phyloP scores from a whole-genome alignment of 2,888 invertebrate genomes.

The Venusia cambrica region DNA sequence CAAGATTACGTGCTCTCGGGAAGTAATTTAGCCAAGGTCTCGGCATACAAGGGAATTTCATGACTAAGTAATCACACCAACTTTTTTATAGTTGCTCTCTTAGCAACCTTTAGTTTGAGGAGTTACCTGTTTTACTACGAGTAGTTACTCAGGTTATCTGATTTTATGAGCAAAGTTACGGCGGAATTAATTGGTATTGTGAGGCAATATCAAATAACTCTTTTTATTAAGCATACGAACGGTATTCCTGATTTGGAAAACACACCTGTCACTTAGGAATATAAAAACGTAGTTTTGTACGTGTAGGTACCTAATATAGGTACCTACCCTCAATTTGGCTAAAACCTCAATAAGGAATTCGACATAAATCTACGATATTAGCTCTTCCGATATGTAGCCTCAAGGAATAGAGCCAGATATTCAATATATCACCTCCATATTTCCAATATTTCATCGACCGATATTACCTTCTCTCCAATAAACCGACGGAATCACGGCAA shows the following conservation, averaged over 20 bases:
- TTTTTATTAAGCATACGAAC: too few species aligned
- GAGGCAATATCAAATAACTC: too few species aligned
- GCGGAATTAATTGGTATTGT: too few species aligned
- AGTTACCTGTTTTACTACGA: slow-evolving; percentile 5
- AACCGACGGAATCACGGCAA: slow-evolving; percentile 30
- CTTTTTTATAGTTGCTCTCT: slow-evolving; percentile 6
- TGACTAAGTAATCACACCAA: slow-evolving; percentile 5
- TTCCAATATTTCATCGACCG: slow-evolving; percentile 39
- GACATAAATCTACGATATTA: slow-evolving; percentile 37
- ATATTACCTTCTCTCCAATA: slow-evolving; percentile 39
- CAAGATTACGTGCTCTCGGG: slow-evolving; percentile 21
- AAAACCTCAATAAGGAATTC: slow-evolving; percentile 3
- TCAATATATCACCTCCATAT: slow-evolving; percentile 32
- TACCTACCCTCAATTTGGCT: too few species aligned
- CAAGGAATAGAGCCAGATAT: slow-evolving; percentile 29
- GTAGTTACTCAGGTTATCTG: slow-evolving; percentile 7
- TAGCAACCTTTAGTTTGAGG: slow-evolving; percentile 3
- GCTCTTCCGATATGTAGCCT: slow-evolving; percentile 32
- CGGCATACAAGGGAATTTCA: slow-evolving; percentile 16
- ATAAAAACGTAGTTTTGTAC: too few species aligned
- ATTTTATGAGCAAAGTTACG: slow-evolving; percentile 13
- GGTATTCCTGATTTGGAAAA: too few species aligned
- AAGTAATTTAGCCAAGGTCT: slow-evolving; percentile 25
- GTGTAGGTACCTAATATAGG: too few species aligned
- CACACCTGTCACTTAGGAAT: too few species aligned